These are phyloP conservation scores for Spodoptera littoralis DNA, from an alignment of 2,888 invertebrate genomes.

Conservation along the genomic window DNA sequence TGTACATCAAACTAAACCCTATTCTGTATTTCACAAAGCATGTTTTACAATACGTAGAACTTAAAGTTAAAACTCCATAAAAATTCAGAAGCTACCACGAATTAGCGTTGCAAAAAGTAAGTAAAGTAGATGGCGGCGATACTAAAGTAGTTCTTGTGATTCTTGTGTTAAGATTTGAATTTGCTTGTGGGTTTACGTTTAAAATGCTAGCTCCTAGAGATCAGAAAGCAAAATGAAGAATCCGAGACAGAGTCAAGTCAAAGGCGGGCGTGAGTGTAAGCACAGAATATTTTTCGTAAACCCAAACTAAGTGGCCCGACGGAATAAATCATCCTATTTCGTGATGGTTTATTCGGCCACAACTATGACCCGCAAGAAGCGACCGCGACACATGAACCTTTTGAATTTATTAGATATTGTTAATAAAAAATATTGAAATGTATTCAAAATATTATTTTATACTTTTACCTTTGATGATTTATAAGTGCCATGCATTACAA, in stretches of 20 bases:
- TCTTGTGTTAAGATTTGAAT: conserved; percentile 63
- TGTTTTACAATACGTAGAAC: conserved; percentile 44
- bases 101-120: conserved; percentile 83
- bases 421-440: too few species aligned
- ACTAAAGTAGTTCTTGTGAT: conserved; percentile 60
- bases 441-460: too few species aligned
- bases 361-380: conserved; percentile 2
- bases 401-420: too few species aligned
- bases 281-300: conserved; percentile 76
- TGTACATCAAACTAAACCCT: conserved; percentile 63
- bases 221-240: conserved; percentile 78
- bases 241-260: conserved; percentile 78
- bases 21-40: conserved; percentile 52
- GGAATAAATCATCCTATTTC: conserved; percentile 68
- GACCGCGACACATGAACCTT: too few species aligned
- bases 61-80: conserved; percentile 70
- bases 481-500: too few species aligned
- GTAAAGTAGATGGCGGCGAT: conserved; percentile 62
- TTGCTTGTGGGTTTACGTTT: conserved; percentile 61
- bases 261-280: conserved; percentile 75
- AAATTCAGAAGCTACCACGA: conserved; percentile 77
- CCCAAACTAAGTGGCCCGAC: conserved; percentile 63
- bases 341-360: conserved; percentile 41
- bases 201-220: conserved; percentile 63
- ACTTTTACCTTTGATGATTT: too few species aligned